phyloP scores from a whole-genome alignment of 2,797 vertebrate species.

The Poecile montanus region DNA sequence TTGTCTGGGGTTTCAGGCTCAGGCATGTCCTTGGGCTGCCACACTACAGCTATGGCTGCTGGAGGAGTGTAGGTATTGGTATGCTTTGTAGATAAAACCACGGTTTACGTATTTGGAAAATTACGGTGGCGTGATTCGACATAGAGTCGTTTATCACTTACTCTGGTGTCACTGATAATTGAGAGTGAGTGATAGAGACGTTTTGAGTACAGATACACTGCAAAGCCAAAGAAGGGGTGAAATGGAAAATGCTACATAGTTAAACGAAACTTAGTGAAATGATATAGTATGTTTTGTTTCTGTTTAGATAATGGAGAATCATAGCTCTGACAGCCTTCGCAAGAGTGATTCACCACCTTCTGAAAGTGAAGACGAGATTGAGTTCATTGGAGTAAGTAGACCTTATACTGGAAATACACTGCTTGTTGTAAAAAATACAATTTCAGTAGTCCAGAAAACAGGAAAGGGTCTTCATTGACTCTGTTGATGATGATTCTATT shows the following conservation, averaged over 20 bases:
- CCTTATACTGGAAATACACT: background rate
- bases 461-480: background rate
- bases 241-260: background rate
- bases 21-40: accelerated
- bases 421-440: background rate
- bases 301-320: conserved; percentile 70
- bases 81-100: accelerated
- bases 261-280: background rate
- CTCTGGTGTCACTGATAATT: accelerated
- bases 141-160: accelerated
- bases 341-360: background rate
- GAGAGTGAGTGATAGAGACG: no score
- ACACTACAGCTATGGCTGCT: background rate
- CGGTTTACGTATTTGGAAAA: accelerated
- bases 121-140: accelerated
- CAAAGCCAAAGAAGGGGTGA: background rate
- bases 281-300: background rate
- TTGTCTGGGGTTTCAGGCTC: accelerated
- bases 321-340: background rate
- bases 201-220: background rate
- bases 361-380: conserved; percentile 77
- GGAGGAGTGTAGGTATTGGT: background rate
- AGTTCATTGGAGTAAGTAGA: conserved; percentile 75
- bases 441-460: background rate
- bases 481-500: background rate